Evolutionary conservation across 1,140 invertebrate species (phyloP), one percentile per base, ranked within the genome.

Genomic region (Vollenhovia emeryi): DNA sequence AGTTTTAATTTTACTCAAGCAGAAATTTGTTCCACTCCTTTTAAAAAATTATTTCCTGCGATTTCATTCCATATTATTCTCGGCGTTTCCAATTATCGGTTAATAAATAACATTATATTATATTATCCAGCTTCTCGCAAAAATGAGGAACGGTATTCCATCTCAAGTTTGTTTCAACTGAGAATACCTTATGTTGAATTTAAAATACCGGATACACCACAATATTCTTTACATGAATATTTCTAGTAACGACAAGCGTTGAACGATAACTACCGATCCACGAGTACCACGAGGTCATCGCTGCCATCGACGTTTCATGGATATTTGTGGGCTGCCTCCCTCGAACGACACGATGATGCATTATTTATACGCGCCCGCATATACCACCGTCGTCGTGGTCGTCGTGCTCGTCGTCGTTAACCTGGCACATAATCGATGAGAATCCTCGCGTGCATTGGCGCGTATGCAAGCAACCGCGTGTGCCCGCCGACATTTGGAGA

Each of bases 291-390:
- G 86, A 87, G 90, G 92, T 92, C 90, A 91, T 90, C 90, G 88
- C 50, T 89, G 66, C 74, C 88, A 92, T 92, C 84, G 88, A 86
- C 83, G 60, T 91, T 89, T 91, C 87, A 86, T 84, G 88, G 87
- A 91, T 89, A 91, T 91, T 92, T 92, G 90, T 88, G 91, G 84
- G 85, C 69, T 84, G 78, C 73, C 45, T 60, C 68, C 48, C 64
- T 83, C 82, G 82, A 86, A 73, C 84, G 69, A 69, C 80, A 80
- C 85, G 89, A 87, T 80, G 87, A 91, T 93, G 90, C 90, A 92
- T 93, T 93, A 92, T 92, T 92, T 92, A 93, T 92, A 83, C 86
- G 55, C 66, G 76, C 64, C 73, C 57, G 86, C 76, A 85, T 87
- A 84, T 85, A 88, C 84, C 73, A 66, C 36, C 62, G 68, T 21